phyloP scores from a whole-genome alignment of 2,797 vertebrate species.

The Clarias pachynema region DNA sequence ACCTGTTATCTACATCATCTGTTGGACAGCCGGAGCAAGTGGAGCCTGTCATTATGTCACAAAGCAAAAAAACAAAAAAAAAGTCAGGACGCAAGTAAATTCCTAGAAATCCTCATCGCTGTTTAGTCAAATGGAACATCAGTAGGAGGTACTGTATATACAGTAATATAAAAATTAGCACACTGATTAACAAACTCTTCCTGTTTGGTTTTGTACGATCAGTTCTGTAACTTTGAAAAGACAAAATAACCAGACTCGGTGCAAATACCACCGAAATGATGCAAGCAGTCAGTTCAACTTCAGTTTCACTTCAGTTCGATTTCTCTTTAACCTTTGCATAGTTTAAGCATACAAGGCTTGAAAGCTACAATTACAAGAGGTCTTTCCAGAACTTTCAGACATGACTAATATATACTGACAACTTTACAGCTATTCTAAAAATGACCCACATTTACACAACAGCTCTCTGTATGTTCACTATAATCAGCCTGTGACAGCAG shows the following conservation, averaged over 20 bases:
- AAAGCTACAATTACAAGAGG: slow-evolving; percentile 41
- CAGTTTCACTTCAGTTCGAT: slow-evolving; percentile 15
- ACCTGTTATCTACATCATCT: slow-evolving; percentile 46
- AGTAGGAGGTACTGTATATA: not conserved
- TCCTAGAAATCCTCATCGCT: not conserved
- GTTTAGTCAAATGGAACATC: not conserved
- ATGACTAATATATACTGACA: slow-evolving; percentile 26
- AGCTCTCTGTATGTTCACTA: slow-evolving; percentile 21
- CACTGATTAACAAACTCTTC: not conserved
- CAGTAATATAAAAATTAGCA: not conserved
- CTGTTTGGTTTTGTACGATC: not conserved
- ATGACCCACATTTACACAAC: slow-evolving; percentile 45
- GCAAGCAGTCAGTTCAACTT: slow-evolving; percentile 24
- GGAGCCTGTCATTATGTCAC: not conserved
- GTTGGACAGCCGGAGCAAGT: not conserved
- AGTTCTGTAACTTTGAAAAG: not conserved
- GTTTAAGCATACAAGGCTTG: slow-evolving; percentile 11
- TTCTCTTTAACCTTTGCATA: slow-evolving; percentile 26
- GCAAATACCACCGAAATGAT: slow-evolving; percentile 14
- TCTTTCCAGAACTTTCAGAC: slow-evolving; percentile 28
- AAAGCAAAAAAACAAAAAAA: not conserved
- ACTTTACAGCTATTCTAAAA: slow-evolving; percentile 31
- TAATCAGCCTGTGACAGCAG: slow-evolving; percentile 36
- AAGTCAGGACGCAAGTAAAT: not conserved
- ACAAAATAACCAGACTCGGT: not conserved